phyloP scores from a whole-genome alignment of 2,113 vertebrate genomes.

The Haemorhous mexicanus region DNA sequence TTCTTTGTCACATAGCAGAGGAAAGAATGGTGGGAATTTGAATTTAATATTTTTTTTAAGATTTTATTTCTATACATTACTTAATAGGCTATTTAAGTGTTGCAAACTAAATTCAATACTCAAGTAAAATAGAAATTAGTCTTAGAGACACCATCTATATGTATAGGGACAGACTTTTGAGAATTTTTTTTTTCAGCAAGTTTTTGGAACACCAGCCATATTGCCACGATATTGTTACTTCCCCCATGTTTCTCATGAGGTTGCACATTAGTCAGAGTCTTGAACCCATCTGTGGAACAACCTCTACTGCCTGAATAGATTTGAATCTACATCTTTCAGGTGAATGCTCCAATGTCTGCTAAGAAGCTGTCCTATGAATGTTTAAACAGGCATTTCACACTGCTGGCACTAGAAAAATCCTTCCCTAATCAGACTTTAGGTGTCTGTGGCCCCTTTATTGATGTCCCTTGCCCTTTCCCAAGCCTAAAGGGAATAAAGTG shows the following conservation, averaged over 20 bases:
- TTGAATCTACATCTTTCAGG: neutral
- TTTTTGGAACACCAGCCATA: neutral
- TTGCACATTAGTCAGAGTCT: neutral
- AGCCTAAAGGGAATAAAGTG: neutral
- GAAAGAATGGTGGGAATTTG: neutral
- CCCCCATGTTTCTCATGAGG: neutral
- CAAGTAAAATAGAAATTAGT: neutral
- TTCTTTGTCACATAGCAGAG: neutral
- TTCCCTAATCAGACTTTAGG: neutral
- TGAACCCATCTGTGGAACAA: neutral
- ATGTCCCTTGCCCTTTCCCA: neutral
- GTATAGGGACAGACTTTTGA: neutral
- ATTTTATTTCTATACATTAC: neutral
- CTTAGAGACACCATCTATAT: neutral
- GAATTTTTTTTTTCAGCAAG: neutral
- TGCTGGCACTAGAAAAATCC: neutral
- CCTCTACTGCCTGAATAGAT: neutral
- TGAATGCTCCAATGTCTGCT: neutral
- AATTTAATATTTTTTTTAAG: neutral
- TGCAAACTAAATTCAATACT: neutral
- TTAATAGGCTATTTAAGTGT: neutral
- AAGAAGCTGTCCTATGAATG: neutral
- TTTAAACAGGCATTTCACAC: slow-evolving; percentile 3
- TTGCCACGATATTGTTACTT: neutral
- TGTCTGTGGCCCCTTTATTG: neutral